Evolutionary conservation across 2,113 vertebrate species (phyloP).

Genomic region (Arenaria interpres): DNA sequence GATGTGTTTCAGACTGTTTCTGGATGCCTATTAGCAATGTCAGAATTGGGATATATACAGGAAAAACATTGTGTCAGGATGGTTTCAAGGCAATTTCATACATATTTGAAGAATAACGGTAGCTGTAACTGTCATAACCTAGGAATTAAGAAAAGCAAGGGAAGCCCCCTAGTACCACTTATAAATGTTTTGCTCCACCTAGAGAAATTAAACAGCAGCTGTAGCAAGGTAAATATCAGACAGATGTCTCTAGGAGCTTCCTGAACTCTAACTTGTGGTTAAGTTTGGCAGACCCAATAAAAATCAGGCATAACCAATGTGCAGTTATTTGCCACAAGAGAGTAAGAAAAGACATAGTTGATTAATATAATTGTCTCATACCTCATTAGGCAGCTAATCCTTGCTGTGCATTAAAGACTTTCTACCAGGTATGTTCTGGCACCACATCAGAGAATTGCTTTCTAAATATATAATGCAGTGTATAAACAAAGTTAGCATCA

Average conservation of each 20-base stretch:
- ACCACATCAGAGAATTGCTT: not conserved
- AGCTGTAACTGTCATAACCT: not conserved
- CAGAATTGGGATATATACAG: not conserved
- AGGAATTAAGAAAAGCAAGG: not conserved
- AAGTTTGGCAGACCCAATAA: not conserved
- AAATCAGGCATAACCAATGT: not conserved
- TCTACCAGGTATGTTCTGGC: not conserved
- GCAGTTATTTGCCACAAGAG: not conserved
- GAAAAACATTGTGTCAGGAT: rapidly evolving
- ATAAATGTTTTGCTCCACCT: not conserved
- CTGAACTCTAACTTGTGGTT: not conserved
- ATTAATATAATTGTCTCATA: constrained; percentile 49
- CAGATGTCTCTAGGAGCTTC: not conserved
- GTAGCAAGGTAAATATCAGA: not conserved
- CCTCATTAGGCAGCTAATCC: constrained; percentile 32
- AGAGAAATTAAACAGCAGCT: not conserved
- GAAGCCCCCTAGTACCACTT: not conserved
- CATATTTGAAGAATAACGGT: not conserved
- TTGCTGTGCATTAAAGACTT: constrained; percentile 29
- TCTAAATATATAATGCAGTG: constrained; percentile 2
- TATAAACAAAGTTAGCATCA: constrained; percentile 5
- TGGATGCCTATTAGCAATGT: not conserved
- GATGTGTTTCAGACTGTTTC: not conserved
- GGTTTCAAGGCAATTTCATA: not conserved
- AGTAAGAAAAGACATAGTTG: not conserved